Conservation (phyloP, 2,113 vertebrate species). For the Scomber japonicus region DNA sequence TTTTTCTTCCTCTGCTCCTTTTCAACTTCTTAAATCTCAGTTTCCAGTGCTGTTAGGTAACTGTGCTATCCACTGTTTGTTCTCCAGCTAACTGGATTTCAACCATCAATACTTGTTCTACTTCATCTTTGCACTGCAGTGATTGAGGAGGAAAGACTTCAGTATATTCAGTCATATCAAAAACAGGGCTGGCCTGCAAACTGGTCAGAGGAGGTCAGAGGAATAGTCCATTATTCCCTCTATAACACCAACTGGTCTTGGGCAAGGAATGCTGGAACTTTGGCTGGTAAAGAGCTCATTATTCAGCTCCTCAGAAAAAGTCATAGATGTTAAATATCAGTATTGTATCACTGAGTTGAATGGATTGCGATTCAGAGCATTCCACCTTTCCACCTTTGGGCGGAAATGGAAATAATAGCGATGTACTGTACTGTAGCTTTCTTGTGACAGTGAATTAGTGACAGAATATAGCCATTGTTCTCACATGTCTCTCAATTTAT, state of each 20-base stretch:
- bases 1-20: no score
- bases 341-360: neutral
- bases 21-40: no score
- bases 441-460: neutral
- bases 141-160: neutral
- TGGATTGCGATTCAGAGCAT: neutral
- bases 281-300: conserved; percentile 12
- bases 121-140: neutral
- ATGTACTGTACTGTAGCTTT: neutral
- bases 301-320: conserved; percentile 2
- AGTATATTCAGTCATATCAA: neutral
- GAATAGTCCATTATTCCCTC: conserved; percentile 43
- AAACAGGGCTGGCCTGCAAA: neutral
- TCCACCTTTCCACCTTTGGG: neutral
- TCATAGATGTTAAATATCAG: neutral
- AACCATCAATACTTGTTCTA: neutral
- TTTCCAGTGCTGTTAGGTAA: no score
- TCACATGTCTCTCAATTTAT: neutral
- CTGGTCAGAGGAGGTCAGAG: conserved; percentile 20
- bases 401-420: neutral
- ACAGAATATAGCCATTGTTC: neutral
- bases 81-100: neutral
- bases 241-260: conserved; percentile 53
- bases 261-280: conserved; percentile 19
- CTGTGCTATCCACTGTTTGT: neutral